These are phyloP conservation scores for Cyphomyrmex costatus DNA, from an alignment of 1,140 invertebrate genomes.

Conservation along the genomic window DNA sequence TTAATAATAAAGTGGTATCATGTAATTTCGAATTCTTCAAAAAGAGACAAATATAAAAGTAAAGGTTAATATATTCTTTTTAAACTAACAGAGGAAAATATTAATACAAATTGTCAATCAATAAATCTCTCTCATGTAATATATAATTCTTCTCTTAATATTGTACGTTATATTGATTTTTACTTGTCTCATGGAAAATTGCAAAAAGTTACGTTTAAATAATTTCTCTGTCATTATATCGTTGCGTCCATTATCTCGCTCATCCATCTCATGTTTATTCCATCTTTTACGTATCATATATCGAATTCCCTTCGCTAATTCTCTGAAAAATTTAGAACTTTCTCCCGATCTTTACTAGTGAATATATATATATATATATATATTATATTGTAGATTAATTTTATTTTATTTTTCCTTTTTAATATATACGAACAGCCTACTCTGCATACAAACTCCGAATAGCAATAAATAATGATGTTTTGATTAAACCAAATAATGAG, in stretches of 20 bases:
- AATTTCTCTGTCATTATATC: neutral
- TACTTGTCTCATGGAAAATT: neutral
- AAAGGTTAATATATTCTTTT: neutral
- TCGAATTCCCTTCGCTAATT: neutral
- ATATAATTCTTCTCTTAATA: neutral
- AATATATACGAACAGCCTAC: neutral
- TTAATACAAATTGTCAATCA: neutral
- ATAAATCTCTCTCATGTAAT: neutral
- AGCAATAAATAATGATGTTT: neutral
- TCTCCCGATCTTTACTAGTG: too few relatives aligned
- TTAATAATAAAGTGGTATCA: neutral
- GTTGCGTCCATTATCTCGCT: neutral
- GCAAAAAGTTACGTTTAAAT: neutral
- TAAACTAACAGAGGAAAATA: neutral
- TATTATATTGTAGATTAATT: neutral
- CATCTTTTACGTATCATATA: neutral
- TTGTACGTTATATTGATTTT: neutral
- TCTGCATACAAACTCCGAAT: neutral
- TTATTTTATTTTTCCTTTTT: neutral
- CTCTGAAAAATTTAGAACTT: neutral
- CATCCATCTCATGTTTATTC: conserved; percentile 18
- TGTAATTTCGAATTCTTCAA: neutral
- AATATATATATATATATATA: too few relatives aligned
- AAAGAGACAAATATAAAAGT: neutral
- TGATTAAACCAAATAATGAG: neutral